Conservation (phyloP, 2,113 vertebrate genomes). For the Ictalurus furcatus region DNA sequence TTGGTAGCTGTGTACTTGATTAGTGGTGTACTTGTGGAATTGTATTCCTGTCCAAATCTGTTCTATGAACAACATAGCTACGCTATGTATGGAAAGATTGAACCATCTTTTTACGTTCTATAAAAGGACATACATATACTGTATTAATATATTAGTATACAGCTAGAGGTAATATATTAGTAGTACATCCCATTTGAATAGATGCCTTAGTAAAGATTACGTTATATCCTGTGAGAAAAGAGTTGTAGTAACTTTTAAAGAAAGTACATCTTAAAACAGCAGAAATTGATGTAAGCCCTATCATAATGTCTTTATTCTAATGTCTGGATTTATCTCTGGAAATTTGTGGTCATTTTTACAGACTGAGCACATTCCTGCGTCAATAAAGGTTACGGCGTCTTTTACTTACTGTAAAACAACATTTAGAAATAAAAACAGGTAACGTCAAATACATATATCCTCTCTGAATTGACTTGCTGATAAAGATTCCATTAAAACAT, state of each 20-base stretch:
- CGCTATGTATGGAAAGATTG: not conserved
- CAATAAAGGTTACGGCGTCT: not conserved
- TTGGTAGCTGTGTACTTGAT: not conserved
- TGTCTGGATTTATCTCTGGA: not conserved
- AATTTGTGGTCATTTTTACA: not conserved
- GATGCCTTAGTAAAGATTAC: not conserved
- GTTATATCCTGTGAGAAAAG: not conserved
- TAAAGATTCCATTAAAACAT: not conserved
- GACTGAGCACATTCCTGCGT: not conserved
- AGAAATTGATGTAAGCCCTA: not conserved
- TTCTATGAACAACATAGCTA: not conserved
- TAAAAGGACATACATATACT: not conserved
- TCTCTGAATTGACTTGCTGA: not conserved
- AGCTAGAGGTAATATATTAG: not conserved
- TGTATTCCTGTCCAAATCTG: not conserved
- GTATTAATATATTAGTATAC: not conserved
- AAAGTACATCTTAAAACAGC: not conserved
- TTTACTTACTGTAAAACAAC: not conserved
- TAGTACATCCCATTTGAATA: not conserved
- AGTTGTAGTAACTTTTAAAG: not conserved
- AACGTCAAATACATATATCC: not conserved
- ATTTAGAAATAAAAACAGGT: not conserved
- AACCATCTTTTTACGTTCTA: not conserved
- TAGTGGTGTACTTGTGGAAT: not conserved
- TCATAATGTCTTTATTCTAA: not conserved